Evolutionary conservation across 2,113 vertebrate species (phyloP), one percentile per base, ranked within the genome.

Genomic region (Sterna hirundo): DNA sequence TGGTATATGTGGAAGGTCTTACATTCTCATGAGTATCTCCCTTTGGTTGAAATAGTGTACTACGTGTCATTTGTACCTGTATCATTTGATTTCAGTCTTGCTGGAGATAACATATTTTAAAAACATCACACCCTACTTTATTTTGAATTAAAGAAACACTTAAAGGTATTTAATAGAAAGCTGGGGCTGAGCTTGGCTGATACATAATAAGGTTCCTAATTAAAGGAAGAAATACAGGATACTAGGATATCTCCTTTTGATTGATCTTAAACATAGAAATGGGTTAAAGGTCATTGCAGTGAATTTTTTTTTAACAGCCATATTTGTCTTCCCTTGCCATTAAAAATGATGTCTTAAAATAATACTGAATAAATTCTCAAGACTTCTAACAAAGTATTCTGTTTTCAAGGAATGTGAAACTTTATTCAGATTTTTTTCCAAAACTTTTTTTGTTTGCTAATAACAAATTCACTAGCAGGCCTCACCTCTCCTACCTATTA

Each of bases 401-500:
- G 25, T 10, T 83, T 86, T 87, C 40, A 83, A 71, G 44, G 4
- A 54, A 69, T 16, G 15, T 55, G 34, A 92, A 88, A 84, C 18
- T 89, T 77, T 69, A 10, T 55, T 86, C 44, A 52, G 26, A 60
- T 69, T 78, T 90, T 93, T 93, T 94, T 86, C 38, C 22, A 77
- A 40, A 80, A 91, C 14, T 51, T 36, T 29, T n/a, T 88, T 81
- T 71, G 13, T 72, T 88, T 86, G 69, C 36, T 85, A 72, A 54
- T 85, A 79, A 77, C 4, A 82, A 60, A 77, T 70, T 81, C 74
- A 57, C 42, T 42, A 62, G 40, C 58, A 84, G 40, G 87, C 69
- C 78, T 94, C 27, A 58, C 34, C 77, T 94, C 61, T 92, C 47
- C 46, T 81, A 70, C 52, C 38, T 70, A 95, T 91, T 95, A 95